These are phyloP conservation scores for Mythimna vitellina DNA, from an alignment of 2,888 invertebrate genomes.

Conservation along the genomic window DNA sequence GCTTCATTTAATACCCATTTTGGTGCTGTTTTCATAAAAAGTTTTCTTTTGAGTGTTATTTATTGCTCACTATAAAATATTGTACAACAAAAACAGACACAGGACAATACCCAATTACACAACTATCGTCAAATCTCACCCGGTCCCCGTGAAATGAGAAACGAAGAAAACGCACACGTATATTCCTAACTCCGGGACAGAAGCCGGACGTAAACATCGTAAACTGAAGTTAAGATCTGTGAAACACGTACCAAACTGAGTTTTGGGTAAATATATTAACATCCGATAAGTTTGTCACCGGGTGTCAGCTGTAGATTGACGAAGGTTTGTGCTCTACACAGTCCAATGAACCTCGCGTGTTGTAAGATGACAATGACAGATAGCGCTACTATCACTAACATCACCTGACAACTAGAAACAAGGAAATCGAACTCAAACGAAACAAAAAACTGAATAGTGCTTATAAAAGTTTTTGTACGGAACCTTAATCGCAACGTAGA, in stretches of 20 bases:
- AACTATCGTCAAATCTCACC: conserved; percentile 9
- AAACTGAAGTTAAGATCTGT: conserved; percentile 42
- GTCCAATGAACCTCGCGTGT: conserved; percentile 35
- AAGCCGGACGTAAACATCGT: conserved; percentile 22
- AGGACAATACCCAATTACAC: not conserved
- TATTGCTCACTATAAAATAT: too few species aligned
- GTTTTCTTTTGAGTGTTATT: too few species aligned
- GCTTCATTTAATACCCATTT: too few species aligned
- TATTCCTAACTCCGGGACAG: conserved; percentile 20
- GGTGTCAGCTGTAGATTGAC: conserved; percentile 58
- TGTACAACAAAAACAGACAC: too few species aligned
- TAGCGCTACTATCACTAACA: conserved; percentile 38
- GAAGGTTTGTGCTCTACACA: conserved; percentile 53
- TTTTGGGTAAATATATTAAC: conserved; percentile 50
- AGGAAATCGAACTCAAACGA: conserved; percentile 30
- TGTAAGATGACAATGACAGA: conserved; percentile 44
- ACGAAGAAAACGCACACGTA: conserved; percentile 18
- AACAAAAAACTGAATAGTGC: not conserved
- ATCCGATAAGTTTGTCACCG: conserved; percentile 55
- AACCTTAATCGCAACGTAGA: conserved; percentile 11
- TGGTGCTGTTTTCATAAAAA: too few species aligned
- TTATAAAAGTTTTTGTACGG: conserved; percentile 14
- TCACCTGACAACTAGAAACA: conserved; percentile 22
- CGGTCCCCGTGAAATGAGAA: not conserved
- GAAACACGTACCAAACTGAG: conserved; percentile 41